Evolutionary conservation across 2,888 invertebrate genomes (phyloP), one percentile per base, ranked within the genome.

Genomic region (Drosophila hawaiiensis): DNA sequence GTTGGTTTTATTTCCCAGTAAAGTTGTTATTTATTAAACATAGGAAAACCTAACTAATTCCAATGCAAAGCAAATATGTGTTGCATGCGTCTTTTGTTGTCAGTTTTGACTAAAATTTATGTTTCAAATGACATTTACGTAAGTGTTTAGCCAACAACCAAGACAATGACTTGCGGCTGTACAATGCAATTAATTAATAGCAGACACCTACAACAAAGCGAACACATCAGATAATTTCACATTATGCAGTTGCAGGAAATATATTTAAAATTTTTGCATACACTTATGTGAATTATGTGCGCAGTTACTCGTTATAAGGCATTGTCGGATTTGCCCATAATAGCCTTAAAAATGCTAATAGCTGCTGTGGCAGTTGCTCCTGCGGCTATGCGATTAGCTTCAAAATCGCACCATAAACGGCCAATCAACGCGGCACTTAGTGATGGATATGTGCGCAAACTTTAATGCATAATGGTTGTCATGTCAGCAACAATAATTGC

Each of bases 101-200:
- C 83, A 82, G 63, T 12, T 78, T 61, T 76, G 80, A 80, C 52
- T 71, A 53, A 68, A 90, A 90, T 88, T 83, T 82, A 90, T 90
- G 85, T 79, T 79, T 70, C 78, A 73, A 70, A 70, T 85, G 90
- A 65, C 87, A 89, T 84, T 83, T 67, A 68, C 70, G 35, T 68
- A 67, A 73, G 47, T 76, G 54, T 56, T 58, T 70, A 49, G 39
- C 25, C 35, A 28, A 7, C 19, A 54, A 67, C 75, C 65, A 53
- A 68, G 67, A 61, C 78, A 52, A 69, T 29, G 69, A 72, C 12
- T 31, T 50, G 67, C 52, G 35, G 39, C 65, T 59, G 33, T 59
- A 31, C 60, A 69, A 66, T 62, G 78, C 78, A 75, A 88, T 90
- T 88, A 90, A 87, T 87, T 85, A 90, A 82, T 65, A 37, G 37